Conservation (phyloP, 2,113 vertebrate genomes). For the Gadus chalcogrammus region DNA sequence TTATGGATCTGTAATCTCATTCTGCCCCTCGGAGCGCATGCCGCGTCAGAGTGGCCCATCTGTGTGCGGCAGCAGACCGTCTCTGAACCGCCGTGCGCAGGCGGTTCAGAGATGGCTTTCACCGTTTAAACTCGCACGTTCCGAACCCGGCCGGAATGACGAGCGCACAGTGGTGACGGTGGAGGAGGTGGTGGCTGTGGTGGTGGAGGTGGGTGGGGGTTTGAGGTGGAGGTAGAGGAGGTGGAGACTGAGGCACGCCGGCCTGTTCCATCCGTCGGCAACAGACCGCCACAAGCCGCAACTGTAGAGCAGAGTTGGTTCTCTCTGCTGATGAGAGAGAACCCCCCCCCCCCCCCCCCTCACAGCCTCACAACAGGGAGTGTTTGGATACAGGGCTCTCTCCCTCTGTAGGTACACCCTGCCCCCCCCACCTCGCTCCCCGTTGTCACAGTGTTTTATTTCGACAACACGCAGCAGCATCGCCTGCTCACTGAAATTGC, state of each 20-base stretch:
- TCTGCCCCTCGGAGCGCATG: constrained; percentile 32
- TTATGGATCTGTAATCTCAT: no score
- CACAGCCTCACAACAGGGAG: neutral
- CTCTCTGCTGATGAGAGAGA: constrained; percentile 34
- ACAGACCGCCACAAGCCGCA: constrained; percentile 2
- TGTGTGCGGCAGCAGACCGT: constrained; percentile 27
- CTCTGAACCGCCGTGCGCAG: constrained; percentile 57
- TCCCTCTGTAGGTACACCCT: no score
- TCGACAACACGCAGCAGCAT: no score
- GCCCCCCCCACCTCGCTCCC: no score
- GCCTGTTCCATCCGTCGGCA: constrained; percentile 31
- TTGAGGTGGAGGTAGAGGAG: neutral
- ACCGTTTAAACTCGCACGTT: constrained; percentile 25
- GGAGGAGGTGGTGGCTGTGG: neutral
- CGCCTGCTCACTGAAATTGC: no score
- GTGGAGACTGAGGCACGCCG: neutral
- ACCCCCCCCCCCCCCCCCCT: neutral
- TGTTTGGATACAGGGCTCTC: no score
- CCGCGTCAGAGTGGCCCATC: constrained; percentile 29
- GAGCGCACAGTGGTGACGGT: constrained; percentile 4
- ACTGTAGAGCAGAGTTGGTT: constrained; percentile 8
- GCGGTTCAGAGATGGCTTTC: constrained; percentile 51
- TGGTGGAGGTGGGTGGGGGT: constrained; percentile 1
- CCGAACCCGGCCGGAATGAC: no score
- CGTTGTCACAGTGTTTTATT: no score